Evolutionary conservation across 30 jellyfish, hydroid and myxozoan species (phyloP), one percentile per base, ranked within the genome.

Genomic region (Aurelia aurita complex sp. Pacific): DNA sequence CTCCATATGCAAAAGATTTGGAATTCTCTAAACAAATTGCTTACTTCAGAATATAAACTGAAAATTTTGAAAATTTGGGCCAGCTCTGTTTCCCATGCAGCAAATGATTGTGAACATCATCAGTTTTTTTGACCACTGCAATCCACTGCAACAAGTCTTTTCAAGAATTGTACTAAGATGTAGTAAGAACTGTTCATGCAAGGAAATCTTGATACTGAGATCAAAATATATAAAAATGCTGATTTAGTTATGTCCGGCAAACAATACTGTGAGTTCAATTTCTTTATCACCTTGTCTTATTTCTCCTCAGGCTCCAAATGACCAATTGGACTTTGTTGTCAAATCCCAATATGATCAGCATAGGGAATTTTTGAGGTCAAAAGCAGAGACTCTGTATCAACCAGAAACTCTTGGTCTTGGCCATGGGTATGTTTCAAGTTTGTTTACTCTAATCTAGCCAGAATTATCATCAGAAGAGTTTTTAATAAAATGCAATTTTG

Each of bases 261-360:
- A 54, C 17, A 61, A 9, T 12, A 6, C 3, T 78, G 64, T 2
- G 60, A 10, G 3, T 66, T 40, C 33, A 68, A 4, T n/a, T 10
- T n/a, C 17, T 83, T 19, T 57, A n/a, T n/a, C 16, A 11, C 33
- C 33, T 55, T 77, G 50, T 12, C 9, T 35, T 64, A 10, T 67
- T 82, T 64, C 5, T 43, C 40, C 74, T 40, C 78, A 92, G 98
- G 96, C 97, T 10, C 98, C 98, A 7, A 65, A 73, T n/a, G 98
- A 93, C 64, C 77, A 84, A 34, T 64, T 93, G 64, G 98, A 93
- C 70, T 93, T 93, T 42, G 97, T 88, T 18, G 85, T 93, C 61
- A 93, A 93, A 79, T 93, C 98, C 10, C 83, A 69, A 38, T 93
- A 93, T 74, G 85, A 93, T 80, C 98, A 93, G 32, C 98, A 93